A percentile compares a stretch with the other conserved stretches of the same genome.
phyloP scores from a whole-genome alignment of 2,888 invertebrate species.

The Thereva unica region DNA sequence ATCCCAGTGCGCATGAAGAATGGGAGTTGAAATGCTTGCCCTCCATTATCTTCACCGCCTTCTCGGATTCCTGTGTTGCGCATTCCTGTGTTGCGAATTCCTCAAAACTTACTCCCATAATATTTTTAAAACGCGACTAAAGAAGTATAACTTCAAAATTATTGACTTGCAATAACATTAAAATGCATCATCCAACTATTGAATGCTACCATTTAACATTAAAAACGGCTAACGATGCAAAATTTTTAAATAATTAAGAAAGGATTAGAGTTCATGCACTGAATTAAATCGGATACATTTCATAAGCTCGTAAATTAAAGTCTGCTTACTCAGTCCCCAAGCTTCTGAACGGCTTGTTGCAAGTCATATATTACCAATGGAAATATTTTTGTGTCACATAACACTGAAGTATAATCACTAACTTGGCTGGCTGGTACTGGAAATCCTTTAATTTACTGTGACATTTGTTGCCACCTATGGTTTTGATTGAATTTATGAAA shows the following conservation, averaged over 20 bases:
- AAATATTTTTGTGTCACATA: slow-evolving; percentile 25
- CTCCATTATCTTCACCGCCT: too few species aligned
- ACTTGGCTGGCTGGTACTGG: slow-evolving; percentile 15
- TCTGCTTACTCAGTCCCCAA: slow-evolving; percentile 13
- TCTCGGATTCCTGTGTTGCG: too few species aligned
- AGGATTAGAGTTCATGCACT: slow-evolving; percentile 22
- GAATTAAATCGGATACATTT: slow-evolving; percentile 15
- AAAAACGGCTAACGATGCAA: slow-evolving; percentile 15
- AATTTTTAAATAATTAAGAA: slow-evolving; percentile 28
- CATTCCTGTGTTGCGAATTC: too few species aligned
- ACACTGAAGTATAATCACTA: slow-evolving; percentile 22
- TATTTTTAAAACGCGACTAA: too few species aligned
- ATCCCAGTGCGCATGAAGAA: too few species aligned
- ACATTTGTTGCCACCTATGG: slow-evolving; percentile 38
- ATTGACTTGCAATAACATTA: background rate
- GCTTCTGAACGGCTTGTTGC: slow-evolving; percentile 33
- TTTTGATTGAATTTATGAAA: slow-evolving; percentile 36
- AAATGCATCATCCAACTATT: slow-evolving; percentile 23
- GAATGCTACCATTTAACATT: slow-evolving; percentile 22
- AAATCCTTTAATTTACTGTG: slow-evolving; percentile 37
- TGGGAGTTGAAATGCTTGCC: too few species aligned
- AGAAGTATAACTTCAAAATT: too few species aligned
- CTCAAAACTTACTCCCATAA: too few species aligned
- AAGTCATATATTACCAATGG: slow-evolving; percentile 25
- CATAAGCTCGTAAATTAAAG: slow-evolving; percentile 24